Evolutionary conservation across 2,797 vertebrate species (phyloP).

Genomic region (Gadopsis marmoratus): DNA sequence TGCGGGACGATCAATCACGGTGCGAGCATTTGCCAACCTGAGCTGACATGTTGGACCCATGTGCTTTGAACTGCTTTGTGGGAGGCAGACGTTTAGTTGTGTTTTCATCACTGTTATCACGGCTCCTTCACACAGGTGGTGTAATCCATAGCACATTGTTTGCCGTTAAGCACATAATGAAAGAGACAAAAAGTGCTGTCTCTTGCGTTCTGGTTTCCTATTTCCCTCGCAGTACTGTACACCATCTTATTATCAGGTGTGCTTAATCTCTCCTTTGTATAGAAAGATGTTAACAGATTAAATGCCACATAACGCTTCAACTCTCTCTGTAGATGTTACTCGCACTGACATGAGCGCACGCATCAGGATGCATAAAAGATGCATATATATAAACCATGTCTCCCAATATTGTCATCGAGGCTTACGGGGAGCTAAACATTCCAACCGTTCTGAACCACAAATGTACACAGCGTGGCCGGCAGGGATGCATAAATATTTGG

Average conservation of each 20-base stretch:
- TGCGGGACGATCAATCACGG: slow-evolving; percentile 68
- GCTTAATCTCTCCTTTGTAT: slow-evolving; percentile 42
- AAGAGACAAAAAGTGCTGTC: slow-evolving; percentile 61
- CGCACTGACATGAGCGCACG: slow-evolving; percentile 2
- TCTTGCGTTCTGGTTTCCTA: slow-evolving; percentile 48
- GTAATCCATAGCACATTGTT: slow-evolving; percentile 69
- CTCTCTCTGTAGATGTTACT: slow-evolving; percentile 24
- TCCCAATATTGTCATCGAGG: slow-evolving; percentile 33
- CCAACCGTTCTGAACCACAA: slow-evolving; percentile 44
- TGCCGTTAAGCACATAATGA: slow-evolving; percentile 65
- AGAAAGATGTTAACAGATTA: slow-evolving; percentile 53
- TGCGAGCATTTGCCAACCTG: slow-evolving; percentile 62
- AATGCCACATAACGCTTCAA: slow-evolving; percentile 29
- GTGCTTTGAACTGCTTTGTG: slow-evolving; percentile 74
- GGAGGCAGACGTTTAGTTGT: slow-evolving; percentile 63
- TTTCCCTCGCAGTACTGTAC: slow-evolving; percentile 18
- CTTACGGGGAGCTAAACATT: slow-evolving; percentile 55
- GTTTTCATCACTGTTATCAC: slow-evolving; percentile 62
- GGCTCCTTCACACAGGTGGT: slow-evolving; percentile 60
- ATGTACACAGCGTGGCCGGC: slow-evolving; percentile 52
- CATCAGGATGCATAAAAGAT: slow-evolving; percentile 43
- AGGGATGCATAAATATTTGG: slow-evolving; percentile 69
- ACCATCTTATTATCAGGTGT: slow-evolving; percentile 49
- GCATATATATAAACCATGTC: slow-evolving; percentile 41
- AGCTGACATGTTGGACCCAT: slow-evolving; percentile 66